Evolutionary conservation across 2,797 vertebrate genomes (phyloP), one percentile per base, ranked within the genome.

Genomic region (Myiotriccus ornatus): DNA sequence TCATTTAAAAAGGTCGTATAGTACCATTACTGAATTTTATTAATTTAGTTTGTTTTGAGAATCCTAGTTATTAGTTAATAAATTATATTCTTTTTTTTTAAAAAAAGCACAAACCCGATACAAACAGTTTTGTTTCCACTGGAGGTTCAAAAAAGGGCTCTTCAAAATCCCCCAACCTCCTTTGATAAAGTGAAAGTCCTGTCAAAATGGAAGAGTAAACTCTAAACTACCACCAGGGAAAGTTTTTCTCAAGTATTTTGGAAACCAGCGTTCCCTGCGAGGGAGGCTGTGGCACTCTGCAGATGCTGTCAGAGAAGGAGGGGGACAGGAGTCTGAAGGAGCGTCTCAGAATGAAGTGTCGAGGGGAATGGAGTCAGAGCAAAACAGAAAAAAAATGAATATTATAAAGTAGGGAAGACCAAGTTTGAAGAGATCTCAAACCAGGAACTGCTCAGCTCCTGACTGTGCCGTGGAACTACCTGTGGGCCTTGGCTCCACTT

Each of bases 11-110:
- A 46, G n/a, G 30, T 30, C 7, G 12, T 73, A 56, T 62, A 52
- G 16, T 70, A 32, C 25, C 30, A 46, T 78, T 69, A 47, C 34
- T 52, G n/a, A 75, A 85, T 80, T 70, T 41, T 56, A 47, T 60
- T 59, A 83, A 63, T 49, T 28, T 84, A 7, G 68, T 84, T 93
- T 87, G 47, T 84, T 70, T n/a, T 55, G 32, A 71, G 28, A 67
- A 62, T 68, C 13, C 32, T 53, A 75, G 60, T 83, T 93, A 70
- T 53, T 78, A 63, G 57, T 80, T 71, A 81, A 64, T 78, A 86
- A 85, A 81, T 57, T 23, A 59, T 65, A 14, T 50, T 6, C 2
- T 80, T 87, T n/a, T n/a, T n/a, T n/a, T n/a, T n/a, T n/a, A n/a
- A n/a, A n/a, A n/a, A n/a, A n/a, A n/a, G n/a, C n/a, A n/a, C n/a